A percentile compares a stretch with the other conserved stretches of the same genome.
These are phyloP conservation scores for Pogona vitticeps DNA, from an alignment of 2,113 vertebrate genomes.

Conservation along the genomic window DNA sequence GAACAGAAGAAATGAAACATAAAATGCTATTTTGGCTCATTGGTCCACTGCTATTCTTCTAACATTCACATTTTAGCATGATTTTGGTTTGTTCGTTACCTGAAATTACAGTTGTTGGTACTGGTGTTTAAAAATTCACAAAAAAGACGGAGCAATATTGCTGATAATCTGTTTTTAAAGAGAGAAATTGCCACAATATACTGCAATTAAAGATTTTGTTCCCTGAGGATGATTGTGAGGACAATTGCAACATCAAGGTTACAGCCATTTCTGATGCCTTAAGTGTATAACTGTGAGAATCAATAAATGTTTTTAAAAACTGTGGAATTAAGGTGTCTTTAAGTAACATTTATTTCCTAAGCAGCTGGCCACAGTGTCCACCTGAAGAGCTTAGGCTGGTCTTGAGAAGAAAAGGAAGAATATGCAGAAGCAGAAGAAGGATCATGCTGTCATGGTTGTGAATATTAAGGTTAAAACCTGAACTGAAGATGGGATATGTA, in stretches of 20 bases:
- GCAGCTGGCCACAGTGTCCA: no score
- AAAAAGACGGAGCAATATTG: slow-evolving; percentile 33
- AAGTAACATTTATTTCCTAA: neutral
- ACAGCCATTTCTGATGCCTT: slow-evolving; percentile 19
- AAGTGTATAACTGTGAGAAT: slow-evolving; percentile 55
- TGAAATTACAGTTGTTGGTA: slow-evolving; percentile 34
- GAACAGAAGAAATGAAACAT: slow-evolving; percentile 32
- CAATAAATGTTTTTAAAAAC: slow-evolving; percentile 32
- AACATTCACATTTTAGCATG: neutral
- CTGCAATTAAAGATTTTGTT: slow-evolving; percentile 62
- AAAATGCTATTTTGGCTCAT: slow-evolving; percentile 34
- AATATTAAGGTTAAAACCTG: no score
- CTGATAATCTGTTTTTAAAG: slow-evolving; percentile 53
- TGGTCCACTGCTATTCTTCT: slow-evolving; percentile 37
- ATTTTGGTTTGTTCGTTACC: slow-evolving; percentile 41
- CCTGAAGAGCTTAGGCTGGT: no score
- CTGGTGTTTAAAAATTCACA: slow-evolving; percentile 36
- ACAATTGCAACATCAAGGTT: slow-evolving; percentile 39
- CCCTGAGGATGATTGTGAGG: slow-evolving; percentile 23
- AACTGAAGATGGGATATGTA: no score
- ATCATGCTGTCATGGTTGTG: no score
- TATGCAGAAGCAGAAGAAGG: no score
- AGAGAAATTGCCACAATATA: slow-evolving; percentile 58
- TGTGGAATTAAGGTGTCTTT: slow-evolving; percentile 52
- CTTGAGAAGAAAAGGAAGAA: no score